Evolutionary conservation across 2,797 vertebrate genomes (phyloP).

Genomic region (Australoheros facetus): DNA sequence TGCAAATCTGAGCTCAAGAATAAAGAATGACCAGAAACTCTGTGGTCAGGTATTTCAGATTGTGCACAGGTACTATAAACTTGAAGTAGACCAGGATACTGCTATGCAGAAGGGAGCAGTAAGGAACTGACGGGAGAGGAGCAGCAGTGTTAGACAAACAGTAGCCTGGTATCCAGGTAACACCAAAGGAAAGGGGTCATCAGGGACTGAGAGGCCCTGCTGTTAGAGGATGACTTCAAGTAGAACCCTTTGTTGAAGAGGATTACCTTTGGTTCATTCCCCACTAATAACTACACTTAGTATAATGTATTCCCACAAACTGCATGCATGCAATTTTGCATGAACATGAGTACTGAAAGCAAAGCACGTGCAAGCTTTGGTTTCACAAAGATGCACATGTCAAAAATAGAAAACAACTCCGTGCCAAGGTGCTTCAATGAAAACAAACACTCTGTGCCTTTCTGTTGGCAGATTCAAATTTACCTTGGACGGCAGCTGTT

Average conservation of each 20-base stretch:
- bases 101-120: neutral
- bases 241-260: conserved; percentile 23
- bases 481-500: conserved; percentile 57
- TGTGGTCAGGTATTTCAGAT: conserved; percentile 16
- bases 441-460: conserved; percentile 37
- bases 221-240: conserved; percentile 41
- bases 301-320: conserved; percentile 6
- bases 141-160: conserved; percentile 68
- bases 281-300: neutral
- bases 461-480: conserved; percentile 50
- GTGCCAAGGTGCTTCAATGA: conserved; percentile 35
- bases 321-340: conserved; percentile 11
- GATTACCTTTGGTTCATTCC: conserved; percentile 15
- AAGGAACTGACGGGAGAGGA: conserved; percentile 24
- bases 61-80: conserved; percentile 29
- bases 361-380: conserved; percentile 8
- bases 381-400: conserved; percentile 39
- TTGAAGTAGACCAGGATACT: conserved; percentile 7
- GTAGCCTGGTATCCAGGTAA: conserved; percentile 62
- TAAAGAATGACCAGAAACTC: neutral
- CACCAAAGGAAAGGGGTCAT: conserved; percentile 20
- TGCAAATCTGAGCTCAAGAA: neutral
- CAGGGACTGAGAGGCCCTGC: conserved; percentile 21
- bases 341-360: conserved; percentile 6
- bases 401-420: neutral